Conservation (phyloP, 2,113 vertebrate species). For the Cyanoramphus novaezelandiae region DNA sequence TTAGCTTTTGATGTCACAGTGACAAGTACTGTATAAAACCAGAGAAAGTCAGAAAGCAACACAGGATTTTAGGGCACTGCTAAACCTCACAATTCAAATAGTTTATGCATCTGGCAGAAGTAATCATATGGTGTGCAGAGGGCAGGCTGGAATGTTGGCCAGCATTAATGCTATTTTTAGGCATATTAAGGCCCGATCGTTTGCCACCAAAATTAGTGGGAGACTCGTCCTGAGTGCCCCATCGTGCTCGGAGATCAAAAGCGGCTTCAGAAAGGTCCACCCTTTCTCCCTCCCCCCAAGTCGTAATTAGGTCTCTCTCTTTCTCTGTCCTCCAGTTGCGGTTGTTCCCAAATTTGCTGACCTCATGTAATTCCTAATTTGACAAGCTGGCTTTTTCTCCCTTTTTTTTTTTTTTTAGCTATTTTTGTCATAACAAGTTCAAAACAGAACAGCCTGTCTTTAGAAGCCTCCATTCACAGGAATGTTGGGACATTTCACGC, state of each 20-base stretch:
- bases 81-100: not conserved
- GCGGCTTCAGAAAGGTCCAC: not conserved
- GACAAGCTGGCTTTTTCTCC: constrained; percentile 13
- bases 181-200: accelerated
- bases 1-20: not conserved
- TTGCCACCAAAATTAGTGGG: not conserved
- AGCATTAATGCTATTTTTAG: not conserved
- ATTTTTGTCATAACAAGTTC: constrained; percentile 41
- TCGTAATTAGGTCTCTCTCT: constrained; percentile 34
- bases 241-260: not conserved
- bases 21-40: not conserved
- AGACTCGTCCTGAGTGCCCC: not conserved
- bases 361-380: constrained; percentile 62
- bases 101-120: not conserved
- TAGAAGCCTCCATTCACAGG: constrained; percentile 13
- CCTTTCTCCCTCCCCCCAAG: constrained; percentile 1
- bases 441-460: constrained; percentile 9
- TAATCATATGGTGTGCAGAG: not conserved
- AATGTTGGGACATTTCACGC: not conserved
- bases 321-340: constrained; percentile 14
- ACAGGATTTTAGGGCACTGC: not conserved
- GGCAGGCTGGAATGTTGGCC: not conserved
- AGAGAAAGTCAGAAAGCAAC: not conserved
- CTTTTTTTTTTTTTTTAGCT: not conserved
- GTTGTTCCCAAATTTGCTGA: constrained; percentile 61